These are phyloP conservation scores for Pangasius mekongensis DNA, from an alignment of 2,797 vertebrate species.

Conservation along the genomic window DNA sequence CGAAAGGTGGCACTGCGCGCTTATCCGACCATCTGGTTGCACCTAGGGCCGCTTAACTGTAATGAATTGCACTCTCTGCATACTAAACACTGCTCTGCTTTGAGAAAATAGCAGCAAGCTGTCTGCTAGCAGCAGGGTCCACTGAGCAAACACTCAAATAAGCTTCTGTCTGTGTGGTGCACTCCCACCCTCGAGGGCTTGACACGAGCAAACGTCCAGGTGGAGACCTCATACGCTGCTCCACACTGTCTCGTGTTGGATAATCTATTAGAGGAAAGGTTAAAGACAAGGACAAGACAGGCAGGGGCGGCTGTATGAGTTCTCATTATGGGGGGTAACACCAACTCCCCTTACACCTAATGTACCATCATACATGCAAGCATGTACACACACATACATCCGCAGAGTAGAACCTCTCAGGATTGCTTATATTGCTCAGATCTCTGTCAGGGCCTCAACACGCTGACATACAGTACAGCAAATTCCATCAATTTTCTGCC, in stretches of 20 bases:
- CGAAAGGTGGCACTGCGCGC: constrained; percentile 74
- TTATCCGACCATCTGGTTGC: constrained; percentile 60
- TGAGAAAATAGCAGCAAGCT: constrained; percentile 52
- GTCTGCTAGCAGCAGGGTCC: constrained; percentile 46
- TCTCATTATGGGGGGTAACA: constrained; percentile 72
- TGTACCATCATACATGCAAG: background rate
- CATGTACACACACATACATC: background rate
- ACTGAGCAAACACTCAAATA: constrained; percentile 49
- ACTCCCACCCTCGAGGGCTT: constrained; percentile 59
- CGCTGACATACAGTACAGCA: constrained; percentile 58
- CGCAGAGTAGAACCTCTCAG: constrained; percentile 34
- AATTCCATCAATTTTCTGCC: constrained; percentile 64
- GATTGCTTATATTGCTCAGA: constrained; percentile 71
- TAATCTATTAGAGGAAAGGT: constrained; percentile 78
- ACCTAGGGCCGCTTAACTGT: constrained; percentile 54
- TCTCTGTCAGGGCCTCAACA: constrained; percentile 55
- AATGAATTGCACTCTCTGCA: constrained; percentile 59
- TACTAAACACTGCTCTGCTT: constrained; percentile 57
- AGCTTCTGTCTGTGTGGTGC: constrained; percentile 48
- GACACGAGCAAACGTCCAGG: constrained; percentile 51
- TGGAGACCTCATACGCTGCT: constrained; percentile 53
- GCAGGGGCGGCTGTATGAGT: constrained; percentile 63
- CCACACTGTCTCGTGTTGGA: constrained; percentile 64
- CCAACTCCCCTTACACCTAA: constrained; percentile 57
- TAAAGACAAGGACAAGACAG: constrained; percentile 73